A percentile compares a stretch with the other conserved stretches of the same genome.
Evolutionary conservation across 64 coral and sea anemone species (phyloP).

Genomic region (Cladopsammia gracilis): DNA sequence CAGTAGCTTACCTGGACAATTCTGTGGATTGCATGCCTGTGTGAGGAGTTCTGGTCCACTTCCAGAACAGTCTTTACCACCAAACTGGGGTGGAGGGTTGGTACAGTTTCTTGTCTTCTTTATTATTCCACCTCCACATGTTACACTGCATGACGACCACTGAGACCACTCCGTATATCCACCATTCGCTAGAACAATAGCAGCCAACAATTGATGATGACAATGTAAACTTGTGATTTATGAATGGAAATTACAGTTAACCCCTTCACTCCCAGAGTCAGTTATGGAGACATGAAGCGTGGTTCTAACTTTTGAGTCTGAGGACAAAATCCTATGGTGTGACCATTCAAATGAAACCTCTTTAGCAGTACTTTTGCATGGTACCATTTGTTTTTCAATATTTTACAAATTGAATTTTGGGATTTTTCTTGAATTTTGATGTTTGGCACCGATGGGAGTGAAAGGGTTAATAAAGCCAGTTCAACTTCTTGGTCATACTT

Average conservation of each 20-base stretch:
- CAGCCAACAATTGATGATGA: background rate
- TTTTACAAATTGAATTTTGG: no score
- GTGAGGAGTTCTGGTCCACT: constrained; percentile 75
- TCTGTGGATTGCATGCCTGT: constrained; percentile 58
- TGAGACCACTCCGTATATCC: constrained; percentile 72
- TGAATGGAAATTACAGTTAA: background rate
- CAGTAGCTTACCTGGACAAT: constrained; percentile 70
- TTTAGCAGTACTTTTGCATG: no score
- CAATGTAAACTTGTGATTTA: background rate
- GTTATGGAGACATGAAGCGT: no score
- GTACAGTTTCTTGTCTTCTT: constrained; percentile 75
- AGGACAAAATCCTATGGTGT: no score
- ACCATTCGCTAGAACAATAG: constrained; percentile 53
- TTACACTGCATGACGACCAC: constrained; percentile 63
- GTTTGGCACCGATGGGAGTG: no score
- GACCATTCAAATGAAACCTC: no score
- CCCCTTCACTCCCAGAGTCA: no score
- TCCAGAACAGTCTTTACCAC: constrained; percentile 68
- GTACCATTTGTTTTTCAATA: no score
- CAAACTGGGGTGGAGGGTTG: constrained; percentile 63
- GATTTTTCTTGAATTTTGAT: no score
- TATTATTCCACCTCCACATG: constrained; percentile 66
- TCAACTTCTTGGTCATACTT: background rate
- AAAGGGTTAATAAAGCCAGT: background rate
- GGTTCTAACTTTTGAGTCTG: no score